A percentile compares a stretch with the other conserved stretches of the same genome.
Evolutionary conservation across 2,888 invertebrate genomes (phyloP).

Genomic region (Bombylius major): DNA sequence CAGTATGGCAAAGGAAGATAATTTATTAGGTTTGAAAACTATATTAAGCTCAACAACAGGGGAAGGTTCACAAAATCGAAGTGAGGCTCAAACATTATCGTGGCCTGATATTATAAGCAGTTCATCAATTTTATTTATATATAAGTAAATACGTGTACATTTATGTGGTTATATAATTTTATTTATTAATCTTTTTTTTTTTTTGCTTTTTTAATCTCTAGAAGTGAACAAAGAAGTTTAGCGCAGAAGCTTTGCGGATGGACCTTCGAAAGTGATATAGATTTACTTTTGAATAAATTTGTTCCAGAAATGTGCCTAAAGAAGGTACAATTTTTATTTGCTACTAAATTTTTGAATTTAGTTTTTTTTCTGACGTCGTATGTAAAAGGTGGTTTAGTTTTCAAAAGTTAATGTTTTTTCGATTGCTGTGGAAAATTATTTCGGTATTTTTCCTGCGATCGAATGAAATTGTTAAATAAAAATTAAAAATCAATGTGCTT

Average conservation of each 20-base stretch:
- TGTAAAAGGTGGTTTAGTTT: too few relatives aligned
- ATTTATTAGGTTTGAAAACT: conserved; percentile 41
- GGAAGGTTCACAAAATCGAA: conserved; percentile 26
- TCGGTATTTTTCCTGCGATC: too few relatives aligned
- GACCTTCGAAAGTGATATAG: conserved; percentile 64
- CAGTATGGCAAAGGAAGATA: conserved; percentile 43
- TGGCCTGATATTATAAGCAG: conserved; percentile 36
- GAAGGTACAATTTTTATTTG: conserved; percentile 23
- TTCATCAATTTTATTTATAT: conserved; percentile 27
- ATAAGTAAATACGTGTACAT: conserved; percentile 19
- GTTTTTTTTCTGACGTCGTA: too few relatives aligned
- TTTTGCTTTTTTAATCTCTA: conserved; percentile 22
- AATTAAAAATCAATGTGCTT: too few relatives aligned
- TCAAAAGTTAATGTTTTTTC: too few relatives aligned
- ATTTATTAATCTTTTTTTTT: too few relatives aligned
- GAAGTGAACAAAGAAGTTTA: conserved; percentile 62
- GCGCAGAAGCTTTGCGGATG: conserved; percentile 83
- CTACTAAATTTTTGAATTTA: too few relatives aligned
- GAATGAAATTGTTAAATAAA: too few relatives aligned
- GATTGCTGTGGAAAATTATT: too few relatives aligned
- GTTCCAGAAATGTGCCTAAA: conserved; percentile 59
- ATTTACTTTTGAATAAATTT: conserved; percentile 41
- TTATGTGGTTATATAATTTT: too few relatives aligned
- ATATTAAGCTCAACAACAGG: conserved; percentile 29
- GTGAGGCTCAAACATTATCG: conserved; percentile 28